phyloP scores from a whole-genome alignment of 2,113 vertebrate species.

The Arvicanthis niloticus region DNA sequence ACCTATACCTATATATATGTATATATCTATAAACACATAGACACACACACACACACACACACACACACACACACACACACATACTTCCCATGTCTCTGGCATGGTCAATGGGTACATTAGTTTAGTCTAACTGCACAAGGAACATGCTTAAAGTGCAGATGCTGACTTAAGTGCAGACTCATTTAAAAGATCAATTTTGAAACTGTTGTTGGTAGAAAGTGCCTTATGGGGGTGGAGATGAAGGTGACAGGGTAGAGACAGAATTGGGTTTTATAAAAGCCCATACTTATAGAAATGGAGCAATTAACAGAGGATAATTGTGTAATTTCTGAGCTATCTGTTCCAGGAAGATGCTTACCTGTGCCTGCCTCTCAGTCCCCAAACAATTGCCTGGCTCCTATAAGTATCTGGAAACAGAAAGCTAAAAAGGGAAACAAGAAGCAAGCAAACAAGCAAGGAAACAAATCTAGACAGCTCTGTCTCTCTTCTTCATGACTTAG shows the following conservation, averaged over 20 bases:
- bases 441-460: not conserved
- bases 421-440: not conserved
- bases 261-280: conserved; percentile 6
- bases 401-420: not conserved
- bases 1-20: no score
- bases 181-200: conserved; percentile 73
- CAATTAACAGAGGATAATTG: not conserved
- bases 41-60: no score
- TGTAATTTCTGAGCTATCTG: not conserved
- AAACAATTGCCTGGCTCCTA: not conserved
- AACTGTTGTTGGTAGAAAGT: conserved; percentile 56
- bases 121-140: conserved; percentile 68
- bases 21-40: no score
- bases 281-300: not conserved
- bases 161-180: conserved; percentile 60
- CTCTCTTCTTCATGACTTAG: not conserved
- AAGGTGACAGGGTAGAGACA: not conserved
- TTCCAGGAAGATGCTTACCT: not conserved
- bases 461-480: not conserved
- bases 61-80: no score
- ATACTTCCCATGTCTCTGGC: not conserved
- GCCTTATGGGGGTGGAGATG: conserved; percentile 25
- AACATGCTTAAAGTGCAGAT: conserved; percentile 67
- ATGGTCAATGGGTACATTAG: conserved; percentile 19
- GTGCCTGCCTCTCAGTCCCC: not conserved